phyloP scores from a whole-genome alignment of 2,113 vertebrate genomes.

The Ranitomeya imitator region DNA sequence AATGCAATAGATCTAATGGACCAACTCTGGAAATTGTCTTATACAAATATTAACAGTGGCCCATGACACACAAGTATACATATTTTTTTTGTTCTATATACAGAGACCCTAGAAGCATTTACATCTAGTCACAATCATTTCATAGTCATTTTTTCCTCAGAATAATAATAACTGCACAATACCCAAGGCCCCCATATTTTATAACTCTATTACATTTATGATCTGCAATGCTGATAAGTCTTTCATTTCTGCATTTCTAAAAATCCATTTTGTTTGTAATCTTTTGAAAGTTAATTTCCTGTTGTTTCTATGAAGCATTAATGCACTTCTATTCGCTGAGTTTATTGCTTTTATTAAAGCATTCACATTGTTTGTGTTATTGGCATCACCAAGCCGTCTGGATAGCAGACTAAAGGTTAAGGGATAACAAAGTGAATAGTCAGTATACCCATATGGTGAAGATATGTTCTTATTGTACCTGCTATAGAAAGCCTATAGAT shows the following conservation, averaged over 20 bases:
- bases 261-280: constrained; percentile 48
- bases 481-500: background rate
- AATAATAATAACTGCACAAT: constrained; percentile 44
- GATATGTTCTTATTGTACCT: background rate
- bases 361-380: constrained; percentile 43
- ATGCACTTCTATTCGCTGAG: constrained; percentile 32
- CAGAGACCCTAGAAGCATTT: background rate
- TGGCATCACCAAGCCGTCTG: constrained; percentile 34
- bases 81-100: background rate
- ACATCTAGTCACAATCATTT: constrained; percentile 33
- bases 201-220: constrained; percentile 44
- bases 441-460: background rate
- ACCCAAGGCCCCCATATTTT: constrained; percentile 38
- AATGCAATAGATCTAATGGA: background rate
- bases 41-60: constrained; percentile 10
- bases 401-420: background rate
- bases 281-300: constrained; percentile 46
- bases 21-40: background rate
- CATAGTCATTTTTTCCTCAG: constrained; percentile 12
- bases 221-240: constrained; percentile 33
- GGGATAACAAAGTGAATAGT: background rate
- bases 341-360: constrained; percentile 48
- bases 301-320: constrained; percentile 44
- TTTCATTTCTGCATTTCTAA: constrained; percentile 49
- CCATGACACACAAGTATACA: background rate